Evolutionary conservation across 2,113 vertebrate genomes (phyloP).

Genomic region (Hydropotes inermis): DNA sequence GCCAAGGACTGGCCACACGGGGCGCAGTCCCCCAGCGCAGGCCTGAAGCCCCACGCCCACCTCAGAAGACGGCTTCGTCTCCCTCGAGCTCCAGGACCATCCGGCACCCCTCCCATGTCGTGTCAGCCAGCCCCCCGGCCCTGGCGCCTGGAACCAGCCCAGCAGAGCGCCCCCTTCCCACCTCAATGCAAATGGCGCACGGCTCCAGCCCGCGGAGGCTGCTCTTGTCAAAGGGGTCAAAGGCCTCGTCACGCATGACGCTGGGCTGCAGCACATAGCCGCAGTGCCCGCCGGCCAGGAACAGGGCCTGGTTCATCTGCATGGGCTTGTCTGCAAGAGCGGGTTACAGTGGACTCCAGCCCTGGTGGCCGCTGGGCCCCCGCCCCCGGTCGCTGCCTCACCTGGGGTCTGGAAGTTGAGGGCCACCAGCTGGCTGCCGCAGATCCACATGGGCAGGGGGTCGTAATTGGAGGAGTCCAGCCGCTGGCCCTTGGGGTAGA

Average conservation of each 20-base stretch:
- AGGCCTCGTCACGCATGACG: constrained; percentile 94
- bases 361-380: fast-evolving
- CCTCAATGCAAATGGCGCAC: constrained; percentile 90
- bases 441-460: constrained; percentile 98
- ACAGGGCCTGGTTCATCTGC: constrained; percentile 99
- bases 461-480: constrained; percentile 99
- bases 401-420: constrained; percentile 99
- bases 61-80: not conserved
- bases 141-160: not conserved
- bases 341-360: not conserved
- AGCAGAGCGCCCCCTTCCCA: constrained; percentile 8
- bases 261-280: constrained; percentile 94
- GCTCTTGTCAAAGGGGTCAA: constrained; percentile 95
- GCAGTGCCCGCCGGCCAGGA: constrained; percentile 92
- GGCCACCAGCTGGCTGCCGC: constrained; percentile 96
- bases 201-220: constrained; percentile 88
- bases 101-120: not conserved
- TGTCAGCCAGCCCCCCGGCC: not conserved
- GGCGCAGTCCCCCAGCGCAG: not conserved
- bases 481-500: constrained; percentile 97
- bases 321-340: constrained; percentile 93
- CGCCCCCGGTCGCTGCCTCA: constrained; percentile 63
- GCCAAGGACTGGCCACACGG: not conserved
- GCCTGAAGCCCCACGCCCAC: fast-evolving
- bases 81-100: not conserved